Conservation (phyloP, 2,113 vertebrate genomes). For the Agapornis roseicollis region DNA sequence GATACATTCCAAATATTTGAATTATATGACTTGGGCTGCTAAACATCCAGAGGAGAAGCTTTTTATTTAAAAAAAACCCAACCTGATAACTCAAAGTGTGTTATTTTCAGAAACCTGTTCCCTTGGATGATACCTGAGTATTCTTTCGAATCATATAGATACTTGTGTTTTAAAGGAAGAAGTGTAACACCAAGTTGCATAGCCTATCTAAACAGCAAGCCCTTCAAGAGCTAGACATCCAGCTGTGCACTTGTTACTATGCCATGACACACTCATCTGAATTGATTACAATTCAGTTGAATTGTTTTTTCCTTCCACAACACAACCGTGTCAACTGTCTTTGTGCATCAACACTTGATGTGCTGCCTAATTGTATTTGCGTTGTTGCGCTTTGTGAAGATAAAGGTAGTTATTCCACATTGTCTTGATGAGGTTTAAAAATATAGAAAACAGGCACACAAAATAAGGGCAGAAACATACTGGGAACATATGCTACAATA, state of each 20-base stretch:
- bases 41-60: neutral
- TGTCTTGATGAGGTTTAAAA: neutral
- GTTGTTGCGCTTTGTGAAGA: fast-evolving
- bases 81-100: neutral
- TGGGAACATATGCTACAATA: neutral
- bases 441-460: neutral
- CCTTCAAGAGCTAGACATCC: neutral
- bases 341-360: slow-evolving; percentile 11
- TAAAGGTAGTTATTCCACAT: neutral
- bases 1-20: neutral
- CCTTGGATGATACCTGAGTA: neutral
- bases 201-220: neutral
- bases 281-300: neutral
- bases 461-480: neutral
- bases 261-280: neutral
- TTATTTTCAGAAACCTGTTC: neutral
- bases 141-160: neutral
- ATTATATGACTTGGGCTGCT: neutral
- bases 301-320: slow-evolving; percentile 6
- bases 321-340: slow-evolving; percentile 3
- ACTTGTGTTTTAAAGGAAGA: neutral
- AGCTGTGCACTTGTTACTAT: slow-evolving; percentile 1
- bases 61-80: neutral
- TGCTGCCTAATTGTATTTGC: neutral
- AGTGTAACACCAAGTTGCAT: neutral